Conservation (phyloP, 1,140 invertebrate genomes). For the Drosophila trapezifrons region DNA sequence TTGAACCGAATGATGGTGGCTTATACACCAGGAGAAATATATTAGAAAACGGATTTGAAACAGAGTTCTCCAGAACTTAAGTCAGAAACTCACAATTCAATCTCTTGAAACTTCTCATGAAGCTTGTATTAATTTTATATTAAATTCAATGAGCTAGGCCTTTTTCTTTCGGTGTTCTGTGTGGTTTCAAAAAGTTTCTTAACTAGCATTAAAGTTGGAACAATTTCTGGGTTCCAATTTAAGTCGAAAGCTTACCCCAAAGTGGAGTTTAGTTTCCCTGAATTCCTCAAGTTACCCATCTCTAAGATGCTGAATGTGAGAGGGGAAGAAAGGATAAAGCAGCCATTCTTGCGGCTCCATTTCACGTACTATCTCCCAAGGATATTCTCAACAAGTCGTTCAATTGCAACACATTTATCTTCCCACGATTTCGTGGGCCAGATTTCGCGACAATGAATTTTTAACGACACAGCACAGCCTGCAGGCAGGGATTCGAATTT, state of each 20-base stretch:
- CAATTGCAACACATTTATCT: constrained; percentile 31
- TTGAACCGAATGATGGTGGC: constrained; percentile 6
- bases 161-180: neutral
- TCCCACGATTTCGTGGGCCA: constrained; percentile 20
- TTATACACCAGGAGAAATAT: neutral
- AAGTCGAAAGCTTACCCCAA: constrained; percentile 6
- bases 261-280: constrained; percentile 5
- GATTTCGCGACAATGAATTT: constrained; percentile 28
- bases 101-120: neutral
- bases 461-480: constrained; percentile 15
- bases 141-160: neutral
- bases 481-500: constrained; percentile 1
- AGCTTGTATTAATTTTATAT: neutral
- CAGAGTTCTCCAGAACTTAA: no score
- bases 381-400: constrained; percentile 31
- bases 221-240: constrained; percentile 2
- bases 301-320: neutral
- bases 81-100: neutral
- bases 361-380: constrained; percentile 3
- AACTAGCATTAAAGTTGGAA: neutral
- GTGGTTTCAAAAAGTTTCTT: neutral
- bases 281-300: constrained; percentile 12
- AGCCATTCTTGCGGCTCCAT: neutral
- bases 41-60: neutral
- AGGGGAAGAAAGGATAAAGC: neutral